phyloP scores from a whole-genome alignment of 2,113 vertebrate genomes.

The Hypomesus transpacificus region DNA sequence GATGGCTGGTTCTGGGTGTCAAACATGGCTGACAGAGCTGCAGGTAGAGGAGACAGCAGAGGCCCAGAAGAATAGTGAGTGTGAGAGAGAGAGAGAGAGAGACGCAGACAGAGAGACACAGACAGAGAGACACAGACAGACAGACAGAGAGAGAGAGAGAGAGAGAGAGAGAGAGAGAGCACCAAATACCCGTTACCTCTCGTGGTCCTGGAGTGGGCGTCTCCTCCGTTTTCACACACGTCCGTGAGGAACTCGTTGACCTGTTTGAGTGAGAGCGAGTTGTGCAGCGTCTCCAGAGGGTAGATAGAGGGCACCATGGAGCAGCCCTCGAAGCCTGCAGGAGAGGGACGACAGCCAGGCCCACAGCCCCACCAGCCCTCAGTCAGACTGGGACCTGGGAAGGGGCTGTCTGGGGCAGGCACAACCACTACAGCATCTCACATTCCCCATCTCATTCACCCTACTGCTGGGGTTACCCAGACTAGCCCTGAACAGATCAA shows the following conservation, averaged over 20 bases:
- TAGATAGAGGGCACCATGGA: constrained; percentile 99
- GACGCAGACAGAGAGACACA: no score
- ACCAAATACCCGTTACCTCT: constrained; percentile 71
- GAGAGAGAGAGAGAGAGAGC: no score
- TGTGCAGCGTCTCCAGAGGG: constrained; percentile 97
- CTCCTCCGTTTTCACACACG: constrained; percentile 82
- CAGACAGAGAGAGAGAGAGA: no score
- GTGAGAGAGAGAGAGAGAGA: no score
- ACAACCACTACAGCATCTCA: constrained; percentile 25
- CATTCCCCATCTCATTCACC: constrained; percentile 23
- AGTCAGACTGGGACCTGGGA: constrained; percentile 9
- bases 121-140: no score
- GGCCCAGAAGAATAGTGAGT: not conserved
- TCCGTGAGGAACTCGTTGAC: constrained; percentile 86
- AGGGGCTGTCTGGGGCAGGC: constrained; percentile 24
- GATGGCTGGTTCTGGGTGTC: constrained; percentile 80
- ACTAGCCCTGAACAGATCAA: not conserved
- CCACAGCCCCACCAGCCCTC: constrained; percentile 46
- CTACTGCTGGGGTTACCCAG: not conserved
- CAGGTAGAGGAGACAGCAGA: not conserved
- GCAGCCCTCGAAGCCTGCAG: constrained; percentile 94
- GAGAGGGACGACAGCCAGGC: constrained; percentile 54
- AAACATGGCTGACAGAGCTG: constrained; percentile 80
- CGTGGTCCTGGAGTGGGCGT: constrained; percentile 74
- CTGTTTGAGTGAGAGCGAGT: constrained; percentile 94